A percentile compares a stretch with the other conserved stretches of the same genome.
phyloP scores from a whole-genome alignment of 2,113 vertebrate genomes.

The Todiramphus chloris region DNA sequence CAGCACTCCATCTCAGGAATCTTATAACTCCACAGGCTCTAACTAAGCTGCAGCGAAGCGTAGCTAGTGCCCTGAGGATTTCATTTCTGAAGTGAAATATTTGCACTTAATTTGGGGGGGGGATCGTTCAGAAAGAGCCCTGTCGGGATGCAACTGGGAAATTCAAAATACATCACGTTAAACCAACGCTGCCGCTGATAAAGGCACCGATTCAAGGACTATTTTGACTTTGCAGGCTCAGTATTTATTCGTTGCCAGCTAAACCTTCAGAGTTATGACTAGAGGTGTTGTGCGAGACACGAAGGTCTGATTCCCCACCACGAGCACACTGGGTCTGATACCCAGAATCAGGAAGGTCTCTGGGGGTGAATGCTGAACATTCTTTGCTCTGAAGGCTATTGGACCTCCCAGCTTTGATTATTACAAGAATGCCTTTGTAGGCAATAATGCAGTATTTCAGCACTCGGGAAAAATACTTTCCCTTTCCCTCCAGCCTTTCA shows the following conservation, averaged over 20 bases:
- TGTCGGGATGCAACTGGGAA: neutral
- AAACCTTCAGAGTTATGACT: slow-evolving; percentile 32
- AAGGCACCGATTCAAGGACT: slow-evolving; percentile 15
- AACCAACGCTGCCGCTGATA: neutral
- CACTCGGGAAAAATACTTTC: neutral
- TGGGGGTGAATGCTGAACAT: slow-evolving; percentile 40
- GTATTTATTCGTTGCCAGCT: neutral
- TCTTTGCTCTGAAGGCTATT: slow-evolving; percentile 16
- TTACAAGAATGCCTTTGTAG: slow-evolving; percentile 24
- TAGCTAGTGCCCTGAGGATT: slow-evolving; percentile 14
- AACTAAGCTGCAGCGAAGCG: neutral
- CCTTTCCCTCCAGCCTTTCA: neutral
- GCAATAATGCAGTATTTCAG: neutral
- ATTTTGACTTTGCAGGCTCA: neutral
- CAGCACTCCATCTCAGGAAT: slow-evolving; percentile 57
- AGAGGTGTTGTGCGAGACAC: neutral
- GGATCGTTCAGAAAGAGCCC: neutral
- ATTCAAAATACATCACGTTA: neutral
- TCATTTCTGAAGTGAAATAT: neutral
- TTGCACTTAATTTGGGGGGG: neutral
- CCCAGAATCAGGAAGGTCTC: neutral
- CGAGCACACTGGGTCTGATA: neutral
- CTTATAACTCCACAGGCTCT: slow-evolving; percentile 32
- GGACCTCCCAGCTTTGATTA: neutral
- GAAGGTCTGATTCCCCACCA: neutral